Evolutionary conservation across 2,113 vertebrate species (phyloP).

Genomic region (Hydropotes inermis): DNA sequence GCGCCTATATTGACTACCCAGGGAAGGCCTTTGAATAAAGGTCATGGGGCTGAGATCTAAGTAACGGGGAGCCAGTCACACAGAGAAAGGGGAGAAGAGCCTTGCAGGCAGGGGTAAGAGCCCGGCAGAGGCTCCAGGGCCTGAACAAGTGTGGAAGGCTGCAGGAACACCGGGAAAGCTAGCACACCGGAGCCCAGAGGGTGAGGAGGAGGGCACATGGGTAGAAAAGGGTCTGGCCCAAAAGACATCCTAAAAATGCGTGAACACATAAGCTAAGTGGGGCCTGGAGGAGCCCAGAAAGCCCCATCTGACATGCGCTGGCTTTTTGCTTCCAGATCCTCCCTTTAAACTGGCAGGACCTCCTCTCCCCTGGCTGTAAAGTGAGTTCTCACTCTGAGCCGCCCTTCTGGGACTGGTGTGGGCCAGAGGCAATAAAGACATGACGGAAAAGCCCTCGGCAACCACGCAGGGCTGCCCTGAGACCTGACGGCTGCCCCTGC

Average conservation of each 20-base stretch:
- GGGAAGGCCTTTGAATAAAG: not conserved
- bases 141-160: not conserved
- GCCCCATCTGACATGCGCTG: not conserved
- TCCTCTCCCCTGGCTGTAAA: conserved; percentile 15
- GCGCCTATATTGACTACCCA: not conserved
- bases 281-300: not conserved
- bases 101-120: not conserved
- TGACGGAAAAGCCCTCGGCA: conserved; percentile 36
- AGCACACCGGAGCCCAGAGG: not conserved
- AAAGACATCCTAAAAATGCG: not conserved
- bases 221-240: not conserved
- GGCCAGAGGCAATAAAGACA: not conserved
- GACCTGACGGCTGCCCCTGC: not conserved
- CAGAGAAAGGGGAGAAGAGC: not conserved
- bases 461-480: not conserved
- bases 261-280: not conserved
- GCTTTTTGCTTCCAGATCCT: not conserved
- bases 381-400: not conserved
- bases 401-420: not conserved
- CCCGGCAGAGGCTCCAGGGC: not conserved
- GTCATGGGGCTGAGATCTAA: not conserved
- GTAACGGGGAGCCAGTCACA: not conserved
- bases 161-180: not conserved
- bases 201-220: not conserved
- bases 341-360: not conserved